Evolutionary conservation across 2,113 vertebrate genomes (phyloP).

Genomic region (Bujurquina vittata): DNA sequence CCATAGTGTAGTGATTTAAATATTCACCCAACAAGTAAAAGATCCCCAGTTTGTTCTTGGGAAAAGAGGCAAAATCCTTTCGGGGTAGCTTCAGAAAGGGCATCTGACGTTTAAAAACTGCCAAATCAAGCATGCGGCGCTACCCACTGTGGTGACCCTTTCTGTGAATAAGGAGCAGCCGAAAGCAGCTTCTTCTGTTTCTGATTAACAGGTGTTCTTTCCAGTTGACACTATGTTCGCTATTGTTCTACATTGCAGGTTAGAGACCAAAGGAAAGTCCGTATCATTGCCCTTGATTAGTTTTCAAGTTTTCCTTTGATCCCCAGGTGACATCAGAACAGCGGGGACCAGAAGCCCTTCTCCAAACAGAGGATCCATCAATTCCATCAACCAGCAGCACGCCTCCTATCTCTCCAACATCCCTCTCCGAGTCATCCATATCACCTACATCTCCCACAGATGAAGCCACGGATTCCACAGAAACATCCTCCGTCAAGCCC

Average conservation of each 20-base stretch:
- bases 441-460: slow-evolving; percentile 38
- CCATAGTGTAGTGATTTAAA: not conserved
- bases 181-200: slow-evolving; percentile 30
- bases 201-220: slow-evolving; percentile 60
- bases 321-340: slow-evolving; percentile 55
- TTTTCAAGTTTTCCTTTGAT: slow-evolving; percentile 15
- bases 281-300: not conserved
- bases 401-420: slow-evolving; percentile 49
- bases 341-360: slow-evolving; percentile 29
- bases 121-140: not conserved
- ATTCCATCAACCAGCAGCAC: slow-evolving; percentile 44
- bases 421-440: slow-evolving; percentile 40
- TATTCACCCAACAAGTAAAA: not conserved
- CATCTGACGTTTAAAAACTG: not conserved
- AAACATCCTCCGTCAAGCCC: slow-evolving; percentile 74
- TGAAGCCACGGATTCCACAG: not conserved
- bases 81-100: not conserved
- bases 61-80: not conserved
- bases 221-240: not conserved
- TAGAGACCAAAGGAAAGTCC: slow-evolving; percentile 5
- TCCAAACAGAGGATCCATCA: slow-evolving; percentile 34
- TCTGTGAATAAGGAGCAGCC: not conserved
- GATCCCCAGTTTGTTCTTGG: not conserved
- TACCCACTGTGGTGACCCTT: not conserved
- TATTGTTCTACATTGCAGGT: slow-evolving; percentile 2